Evolutionary conservation across 2,797 vertebrate genomes (phyloP).

Genomic region (Darevskia mixta): DNA sequence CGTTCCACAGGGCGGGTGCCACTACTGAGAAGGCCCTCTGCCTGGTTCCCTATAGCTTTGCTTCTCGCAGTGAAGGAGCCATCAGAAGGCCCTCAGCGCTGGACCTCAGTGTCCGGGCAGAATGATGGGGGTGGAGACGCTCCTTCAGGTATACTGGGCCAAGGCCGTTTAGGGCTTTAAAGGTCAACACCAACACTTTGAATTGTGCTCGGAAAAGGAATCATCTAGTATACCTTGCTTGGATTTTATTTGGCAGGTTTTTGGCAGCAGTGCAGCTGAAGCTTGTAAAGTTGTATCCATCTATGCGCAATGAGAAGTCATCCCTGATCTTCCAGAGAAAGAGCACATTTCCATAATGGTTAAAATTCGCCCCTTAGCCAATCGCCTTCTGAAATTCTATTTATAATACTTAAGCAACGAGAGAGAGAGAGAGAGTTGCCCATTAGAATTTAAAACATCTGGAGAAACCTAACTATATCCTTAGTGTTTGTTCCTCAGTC

Average conservation of each 20-base stretch:
- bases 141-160: too few relatives aligned
- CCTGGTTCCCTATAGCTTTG: too few relatives aligned
- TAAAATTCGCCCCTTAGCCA: slow-evolving; percentile 22
- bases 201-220: neutral
- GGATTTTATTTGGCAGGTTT: neutral
- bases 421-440: slow-evolving; percentile 19
- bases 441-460: slow-evolving; percentile 65
- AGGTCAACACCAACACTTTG: too few relatives aligned
- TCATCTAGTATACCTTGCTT: neutral
- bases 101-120: too few relatives aligned
- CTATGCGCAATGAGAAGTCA: too few relatives aligned
- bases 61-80: too few relatives aligned
- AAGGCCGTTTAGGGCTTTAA: too few relatives aligned
- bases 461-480: slow-evolving; percentile 59
- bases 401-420: slow-evolving; percentile 59
- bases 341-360: neutral
- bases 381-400: slow-evolving; percentile 49
- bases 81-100: too few relatives aligned
- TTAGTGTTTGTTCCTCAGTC: neutral
- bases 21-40: too few relatives aligned
- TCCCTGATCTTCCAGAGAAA: neutral
- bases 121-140: too few relatives aligned
- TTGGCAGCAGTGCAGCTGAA: neutral
- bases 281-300: neutral
- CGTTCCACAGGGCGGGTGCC: too few relatives aligned